Conservation (phyloP, 2,113 vertebrate genomes). For the Rhipidura dahli region DNA sequence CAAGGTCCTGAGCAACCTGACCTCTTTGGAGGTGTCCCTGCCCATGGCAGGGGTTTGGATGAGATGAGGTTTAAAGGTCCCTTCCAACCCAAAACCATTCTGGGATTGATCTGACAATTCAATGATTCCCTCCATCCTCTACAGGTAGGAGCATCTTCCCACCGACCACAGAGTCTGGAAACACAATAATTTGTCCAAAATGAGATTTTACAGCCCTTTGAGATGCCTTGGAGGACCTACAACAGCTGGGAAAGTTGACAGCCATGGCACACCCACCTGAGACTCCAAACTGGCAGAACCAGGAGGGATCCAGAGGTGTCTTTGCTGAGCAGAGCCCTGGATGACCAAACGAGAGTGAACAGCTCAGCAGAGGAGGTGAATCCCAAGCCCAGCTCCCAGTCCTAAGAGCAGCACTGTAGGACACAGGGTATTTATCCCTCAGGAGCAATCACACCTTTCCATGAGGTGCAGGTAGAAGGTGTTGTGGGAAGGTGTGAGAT, state of each 20-base stretch:
- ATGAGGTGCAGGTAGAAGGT: neutral
- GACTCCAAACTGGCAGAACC: neutral
- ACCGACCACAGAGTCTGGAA: neutral
- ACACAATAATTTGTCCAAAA: neutral
- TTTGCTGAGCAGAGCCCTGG: neutral
- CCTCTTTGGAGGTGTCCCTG: neutral
- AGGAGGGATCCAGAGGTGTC: neutral
- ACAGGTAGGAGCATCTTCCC: rapidly evolving
- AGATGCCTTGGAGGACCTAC: neutral
- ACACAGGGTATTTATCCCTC: neutral
- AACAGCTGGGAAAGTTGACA: neutral
- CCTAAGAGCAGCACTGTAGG: neutral
- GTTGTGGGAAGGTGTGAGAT: neutral
- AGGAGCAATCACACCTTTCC: neutral
- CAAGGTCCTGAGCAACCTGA: neutral
- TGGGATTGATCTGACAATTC: neutral
- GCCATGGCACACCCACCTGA: rapidly evolving
- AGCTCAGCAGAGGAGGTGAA: neutral
- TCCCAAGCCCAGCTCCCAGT: neutral
- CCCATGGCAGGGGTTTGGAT: neutral
- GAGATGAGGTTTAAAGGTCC: neutral
- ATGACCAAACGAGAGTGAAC: neutral
- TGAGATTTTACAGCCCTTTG: neutral
- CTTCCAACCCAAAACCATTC: neutral
- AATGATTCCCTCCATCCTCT: neutral